Evolutionary conservation across 2,888 invertebrate species (phyloP).

Genomic region (Meliscaeva auricollis): DNA sequence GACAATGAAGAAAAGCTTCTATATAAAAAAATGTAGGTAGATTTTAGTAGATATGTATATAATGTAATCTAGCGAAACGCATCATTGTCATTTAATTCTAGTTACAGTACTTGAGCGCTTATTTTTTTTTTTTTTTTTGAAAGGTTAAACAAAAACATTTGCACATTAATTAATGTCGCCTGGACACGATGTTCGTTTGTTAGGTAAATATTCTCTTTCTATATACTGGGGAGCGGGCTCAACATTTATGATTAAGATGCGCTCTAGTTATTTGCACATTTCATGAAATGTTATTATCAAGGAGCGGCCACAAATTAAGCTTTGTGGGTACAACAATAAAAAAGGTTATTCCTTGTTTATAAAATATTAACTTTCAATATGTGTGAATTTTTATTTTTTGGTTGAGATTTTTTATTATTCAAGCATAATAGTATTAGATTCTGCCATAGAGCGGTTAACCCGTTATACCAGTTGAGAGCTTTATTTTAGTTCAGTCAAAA

Average conservation of each 20-base stretch:
- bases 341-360: neutral
- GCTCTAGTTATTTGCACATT: conserved; percentile 42
- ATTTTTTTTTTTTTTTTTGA: neutral
- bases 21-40: neutral
- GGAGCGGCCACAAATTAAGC: neutral
- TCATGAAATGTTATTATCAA: conserved; percentile 14
- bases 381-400: too few species aligned
- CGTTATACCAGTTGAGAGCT: too few species aligned
- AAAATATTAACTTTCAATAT: too few species aligned
- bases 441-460: too few species aligned
- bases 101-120: conserved; percentile 5
- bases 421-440: too few species aligned
- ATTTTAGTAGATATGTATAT: conserved; percentile 3
- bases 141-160: conserved; percentile 48
- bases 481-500: too few species aligned
- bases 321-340: neutral
- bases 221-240: conserved; percentile 41
- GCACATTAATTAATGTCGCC: conserved; percentile 50
- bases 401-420: too few species aligned
- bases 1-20: conserved; percentile 24
- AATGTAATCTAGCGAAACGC: neutral
- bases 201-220: neutral
- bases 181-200: conserved; percentile 46
- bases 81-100: conserved; percentile 11
- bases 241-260: conserved; percentile 59